Evolutionary conservation across 2,797 vertebrate species (phyloP).

Genomic region (Podarcis lilfordi): DNA sequence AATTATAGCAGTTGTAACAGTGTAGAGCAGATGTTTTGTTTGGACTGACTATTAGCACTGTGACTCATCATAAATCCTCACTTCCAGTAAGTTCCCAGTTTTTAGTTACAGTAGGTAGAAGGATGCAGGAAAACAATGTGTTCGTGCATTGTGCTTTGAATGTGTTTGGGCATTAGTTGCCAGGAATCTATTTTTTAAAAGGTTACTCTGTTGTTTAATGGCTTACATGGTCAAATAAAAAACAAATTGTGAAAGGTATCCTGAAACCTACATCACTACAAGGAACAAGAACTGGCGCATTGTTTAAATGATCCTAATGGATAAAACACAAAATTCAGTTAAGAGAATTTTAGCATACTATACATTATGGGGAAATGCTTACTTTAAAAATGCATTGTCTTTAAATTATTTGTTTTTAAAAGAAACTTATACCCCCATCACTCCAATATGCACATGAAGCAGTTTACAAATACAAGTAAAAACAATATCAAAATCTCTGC

Average conservation of each 20-base stretch:
- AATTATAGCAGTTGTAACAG: conserved; percentile 80
- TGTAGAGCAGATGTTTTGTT: conserved; percentile 83
- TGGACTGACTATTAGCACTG: conserved; percentile 79
- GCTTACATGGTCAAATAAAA: conserved; percentile 65
- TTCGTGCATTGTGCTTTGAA: conserved; percentile 71
- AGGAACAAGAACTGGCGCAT: conserved; percentile 52
- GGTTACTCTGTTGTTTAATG: conserved; percentile 52
- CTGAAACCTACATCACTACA: conserved; percentile 51
- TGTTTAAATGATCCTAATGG: conserved; percentile 31
- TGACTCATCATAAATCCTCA: conserved; percentile 83
- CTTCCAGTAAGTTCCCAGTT: conserved; percentile 84
- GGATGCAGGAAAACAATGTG: conserved; percentile 76
- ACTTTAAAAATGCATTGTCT: background rate
- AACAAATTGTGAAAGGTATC: conserved; percentile 47
- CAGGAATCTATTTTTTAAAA: conserved; percentile 56
- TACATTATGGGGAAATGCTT: background rate
- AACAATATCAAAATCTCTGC: background rate
- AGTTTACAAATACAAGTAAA: background rate
- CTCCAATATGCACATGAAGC: background rate
- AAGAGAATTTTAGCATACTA: background rate
- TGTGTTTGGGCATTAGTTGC: conserved; percentile 67
- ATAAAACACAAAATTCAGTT: conserved; percentile 40
- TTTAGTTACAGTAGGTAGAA: conserved; percentile 84
- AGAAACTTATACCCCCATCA: background rate
- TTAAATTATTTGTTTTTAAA: background rate